Evolutionary conservation across 1,140 invertebrate genomes (phyloP).

Genomic region (Sitophilus oryzae): DNA sequence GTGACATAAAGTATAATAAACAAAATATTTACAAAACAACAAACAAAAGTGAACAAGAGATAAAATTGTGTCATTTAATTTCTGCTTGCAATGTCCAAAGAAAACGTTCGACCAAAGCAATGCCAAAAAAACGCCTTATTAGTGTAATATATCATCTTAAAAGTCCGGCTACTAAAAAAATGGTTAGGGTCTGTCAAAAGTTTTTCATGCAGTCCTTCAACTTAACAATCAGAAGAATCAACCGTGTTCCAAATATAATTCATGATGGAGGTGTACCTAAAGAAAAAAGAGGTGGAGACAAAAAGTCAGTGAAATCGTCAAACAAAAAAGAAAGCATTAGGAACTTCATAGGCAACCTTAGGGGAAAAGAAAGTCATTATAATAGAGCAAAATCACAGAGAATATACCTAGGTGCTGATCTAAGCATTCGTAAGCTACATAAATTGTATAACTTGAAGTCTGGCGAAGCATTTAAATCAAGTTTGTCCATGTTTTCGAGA

Average conservation of each 20-base stretch:
- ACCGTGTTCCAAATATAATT: conserved; percentile 5
- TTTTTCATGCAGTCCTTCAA: conserved; percentile 4
- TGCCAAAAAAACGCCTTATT: conserved; percentile 3
- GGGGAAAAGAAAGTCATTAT: conserved; percentile 1
- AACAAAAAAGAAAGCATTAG: conserved; percentile 4
- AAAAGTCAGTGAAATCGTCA: conserved; percentile 3
- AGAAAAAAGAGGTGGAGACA: conserved; percentile 4
- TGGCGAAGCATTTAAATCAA: conserved; percentile 2
- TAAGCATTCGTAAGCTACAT: conserved; percentile 3
- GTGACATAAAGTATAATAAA: no score
- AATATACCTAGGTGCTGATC: conserved; percentile 6
- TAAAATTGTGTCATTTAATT: conserved; percentile 5
- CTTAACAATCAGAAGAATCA: conserved; percentile 1
- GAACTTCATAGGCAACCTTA: conserved; percentile 6
- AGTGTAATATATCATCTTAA: no score
- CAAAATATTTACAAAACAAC: background rate
- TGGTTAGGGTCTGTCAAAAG: conserved; percentile 2
- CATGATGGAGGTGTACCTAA: conserved; percentile 6
- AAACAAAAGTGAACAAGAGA: conserved; percentile 1
- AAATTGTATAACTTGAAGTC: conserved; percentile 2
- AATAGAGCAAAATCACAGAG: conserved; percentile 6
- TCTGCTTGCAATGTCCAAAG: background rate
- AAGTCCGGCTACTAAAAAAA: conserved; percentile 2
- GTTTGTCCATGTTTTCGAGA: conserved; percentile 4
- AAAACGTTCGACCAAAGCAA: conserved; percentile 2